Evolutionary conservation across 2,113 vertebrate species (phyloP), one percentile per base, ranked within the genome.

Genomic region (Microtus ochrogaster): DNA sequence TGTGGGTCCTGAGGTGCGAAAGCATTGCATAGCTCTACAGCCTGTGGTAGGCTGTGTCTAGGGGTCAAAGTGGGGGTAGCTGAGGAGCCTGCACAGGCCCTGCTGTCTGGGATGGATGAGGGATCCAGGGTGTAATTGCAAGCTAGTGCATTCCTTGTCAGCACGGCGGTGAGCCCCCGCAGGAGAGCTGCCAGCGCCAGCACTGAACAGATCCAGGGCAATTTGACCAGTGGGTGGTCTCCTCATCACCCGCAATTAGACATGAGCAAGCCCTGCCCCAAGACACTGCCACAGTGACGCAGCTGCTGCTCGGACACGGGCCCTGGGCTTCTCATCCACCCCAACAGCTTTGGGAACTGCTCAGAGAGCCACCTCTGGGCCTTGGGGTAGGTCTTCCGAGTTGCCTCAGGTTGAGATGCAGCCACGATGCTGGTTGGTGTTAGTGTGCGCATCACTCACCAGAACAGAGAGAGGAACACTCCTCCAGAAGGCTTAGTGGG

Each of bases 151-250:
- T 7, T 19, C 92, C 76, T 92, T 14, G 73, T 65, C n/a, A 24
- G 41, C 49, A 41, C 8, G 8, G 26, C 14, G n/a, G 70, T 73
- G 6, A 33, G 3, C 11, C 55, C 55, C 58, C 10, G 6, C 33
- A 3, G 65, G 41, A 74, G 78, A 82, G 86, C 91, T 73, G 74
- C 83, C 1, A 66, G 83, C 7, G 65, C 74, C 82, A 21, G 30
- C 76, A 73, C 58, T 82, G 33, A 52, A 73, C 93, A 81, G 61
- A 63, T 68, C 28, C 44, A 81, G 90, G 90, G 94, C 44, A 58
- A 92, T 90, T 93, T 30, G 39, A 82, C 30, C 0, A 2, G 58
- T 97, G 96, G 95, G 96, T 98, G 96, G 97, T 97, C 97, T 92
- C 26, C 39, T 52, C 39, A 81, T 94, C 92, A 17, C 39, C 5